A percentile compares a stretch with the other conserved stretches of the same genome.
phyloP scores from a whole-genome alignment of 1,140 invertebrate genomes.

The Fopius arisanus region DNA sequence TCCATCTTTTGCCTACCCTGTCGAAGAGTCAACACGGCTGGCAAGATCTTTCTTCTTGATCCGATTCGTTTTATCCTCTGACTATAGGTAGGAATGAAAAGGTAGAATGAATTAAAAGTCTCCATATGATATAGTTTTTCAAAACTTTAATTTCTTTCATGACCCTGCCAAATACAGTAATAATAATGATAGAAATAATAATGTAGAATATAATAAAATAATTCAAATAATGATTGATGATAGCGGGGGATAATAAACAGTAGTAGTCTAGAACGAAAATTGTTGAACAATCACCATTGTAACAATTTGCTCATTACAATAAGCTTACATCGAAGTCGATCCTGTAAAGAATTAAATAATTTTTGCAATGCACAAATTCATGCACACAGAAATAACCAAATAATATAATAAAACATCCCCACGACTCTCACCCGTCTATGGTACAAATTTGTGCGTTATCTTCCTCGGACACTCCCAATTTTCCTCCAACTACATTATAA shows the following conservation, averaged over 20 bases:
- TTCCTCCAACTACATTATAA: not conserved
- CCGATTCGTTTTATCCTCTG: too few relatives aligned
- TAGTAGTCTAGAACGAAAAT: not conserved
- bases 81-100: not conserved
- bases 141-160: slow-evolving; percentile 60
- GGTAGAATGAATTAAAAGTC: slow-evolving; percentile 18
- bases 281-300: not conserved
- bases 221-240: slow-evolving; percentile 52
- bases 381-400: too few relatives aligned
- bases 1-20: too few relatives aligned
- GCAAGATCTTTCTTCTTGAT: too few relatives aligned
- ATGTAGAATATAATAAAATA: slow-evolving; percentile 33
- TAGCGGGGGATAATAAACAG: slow-evolving; percentile 35
- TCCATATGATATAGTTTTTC: slow-evolving; percentile 41
- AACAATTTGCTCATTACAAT: not conserved
- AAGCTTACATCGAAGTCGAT: not conserved
- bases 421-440: not conserved
- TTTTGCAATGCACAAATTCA: too few relatives aligned
- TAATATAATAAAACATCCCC: not conserved
- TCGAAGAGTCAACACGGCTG: too few relatives aligned
- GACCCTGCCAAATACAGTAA: slow-evolving; percentile 67
- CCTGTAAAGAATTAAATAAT: not conserved
- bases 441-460: not conserved
- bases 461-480: slow-evolving; percentile 34
- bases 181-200: slow-evolving; percentile 59